A percentile compares a stretch with the other conserved stretches of the same genome.
Conservation (phyloP, 1,140 invertebrate species). For the Drosophila parvula region DNA sequence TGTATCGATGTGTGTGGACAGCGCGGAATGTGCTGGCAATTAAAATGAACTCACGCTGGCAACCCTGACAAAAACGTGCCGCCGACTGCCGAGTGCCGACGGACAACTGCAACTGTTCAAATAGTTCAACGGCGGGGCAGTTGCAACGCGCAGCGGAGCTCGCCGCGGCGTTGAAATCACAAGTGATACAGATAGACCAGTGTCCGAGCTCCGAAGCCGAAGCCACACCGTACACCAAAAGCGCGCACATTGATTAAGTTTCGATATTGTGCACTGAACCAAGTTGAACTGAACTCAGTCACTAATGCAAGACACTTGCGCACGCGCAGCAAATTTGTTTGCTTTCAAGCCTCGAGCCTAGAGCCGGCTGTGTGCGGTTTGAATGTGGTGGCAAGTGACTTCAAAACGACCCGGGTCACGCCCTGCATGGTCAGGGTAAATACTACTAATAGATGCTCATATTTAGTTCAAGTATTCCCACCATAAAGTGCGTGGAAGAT, state of each 20-base stretch:
- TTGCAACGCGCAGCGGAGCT: too few species aligned
- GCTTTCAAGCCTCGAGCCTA: constrained; percentile 38
- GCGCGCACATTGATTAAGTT: constrained; percentile 56
- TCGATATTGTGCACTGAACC: constrained; percentile 16
- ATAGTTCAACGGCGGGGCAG: constrained; percentile 23
- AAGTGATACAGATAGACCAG: constrained; percentile 51
- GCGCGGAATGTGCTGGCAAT: constrained; percentile 74
- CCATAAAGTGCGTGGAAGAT: not conserved
- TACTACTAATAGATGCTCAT: not conserved
- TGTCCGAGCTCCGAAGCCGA: constrained; percentile 9
- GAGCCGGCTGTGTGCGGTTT: constrained; percentile 6
- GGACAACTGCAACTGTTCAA: constrained; percentile 35
- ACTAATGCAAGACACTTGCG: constrained; percentile 36
- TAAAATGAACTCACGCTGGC: constrained; percentile 81
- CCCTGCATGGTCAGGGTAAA: not conserved
- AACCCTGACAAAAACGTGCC: constrained; percentile 79
- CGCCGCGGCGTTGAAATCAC: constrained; percentile 34
- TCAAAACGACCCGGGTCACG: not conserved
- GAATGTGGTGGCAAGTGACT: not conserved
- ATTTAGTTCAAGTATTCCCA: not conserved
- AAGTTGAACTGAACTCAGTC: not conserved
- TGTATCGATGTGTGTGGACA: constrained; percentile 19
- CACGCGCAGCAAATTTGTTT: constrained; percentile 77
- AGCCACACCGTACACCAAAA: constrained; percentile 39
- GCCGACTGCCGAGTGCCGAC: constrained; percentile 15